Evolutionary conservation across 2,888 invertebrate genomes (phyloP), one percentile per base, ranked within the genome.

Genomic region (Amaurobius ferox): DNA sequence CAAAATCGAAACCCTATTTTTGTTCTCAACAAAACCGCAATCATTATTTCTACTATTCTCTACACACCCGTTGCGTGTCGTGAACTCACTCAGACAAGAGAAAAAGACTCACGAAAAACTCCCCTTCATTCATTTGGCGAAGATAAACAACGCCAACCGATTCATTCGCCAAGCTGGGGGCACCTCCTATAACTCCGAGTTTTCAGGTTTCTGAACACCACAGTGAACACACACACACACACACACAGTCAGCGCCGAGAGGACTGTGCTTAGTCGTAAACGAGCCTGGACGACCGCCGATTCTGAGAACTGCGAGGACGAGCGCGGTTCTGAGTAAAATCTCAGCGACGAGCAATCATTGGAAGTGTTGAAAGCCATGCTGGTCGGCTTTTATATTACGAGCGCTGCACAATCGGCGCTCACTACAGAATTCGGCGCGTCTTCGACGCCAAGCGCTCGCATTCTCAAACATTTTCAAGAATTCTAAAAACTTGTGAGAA

Each of bases 321-420:
- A 29, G 39, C 86, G 68, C 68, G 26, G 61, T 79, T 86, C 79
- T 71, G 32, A 48, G 79, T 73, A 79, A 78, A 85, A 80, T 74
- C 80, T 81, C 76, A 30, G 76, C 74, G 67, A 39, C 40, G 28
- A 74, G 72, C 55, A 78, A 86, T 78, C 78, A 67, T 55, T 86
- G 78, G 68, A 86, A 74, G 78, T 86, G 86, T 73, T 79, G 86
- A 79, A 79, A 79, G 86, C 79, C 40, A 32, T 39, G 48, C 66
- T 62, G 73, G 79, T 61, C 62, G 44, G 81, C 70, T 76, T 76
- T 83, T 77, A 83, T 81, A 74, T 70, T 39, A 29, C 48, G 30
- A 23, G 39, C 19, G 19, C 30, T 11, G 29, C 66, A 30, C 16
- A 26, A 68, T 23, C 19, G 68, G n/a, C 26, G 23, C 39, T 68